Evolutionary conservation across 1,140 invertebrate species (phyloP).

Genomic region (Neoseiulus cucumeris): DNA sequence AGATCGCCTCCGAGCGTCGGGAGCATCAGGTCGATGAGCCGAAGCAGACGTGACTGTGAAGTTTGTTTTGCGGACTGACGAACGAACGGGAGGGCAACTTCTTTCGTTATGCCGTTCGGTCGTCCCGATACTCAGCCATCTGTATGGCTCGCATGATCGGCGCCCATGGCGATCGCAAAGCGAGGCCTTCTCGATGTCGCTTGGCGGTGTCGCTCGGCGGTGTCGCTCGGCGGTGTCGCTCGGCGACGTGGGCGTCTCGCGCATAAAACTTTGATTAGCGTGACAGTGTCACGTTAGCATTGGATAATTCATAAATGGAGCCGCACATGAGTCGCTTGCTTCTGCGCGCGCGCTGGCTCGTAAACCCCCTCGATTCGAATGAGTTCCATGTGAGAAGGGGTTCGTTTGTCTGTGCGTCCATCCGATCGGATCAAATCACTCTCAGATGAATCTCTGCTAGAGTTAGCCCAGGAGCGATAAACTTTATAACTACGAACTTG

Average conservation of each 20-base stretch:
- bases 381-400: not conserved
- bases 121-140: too few relatives aligned
- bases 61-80: too few relatives aligned
- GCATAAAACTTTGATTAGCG: slow-evolving; percentile 10
- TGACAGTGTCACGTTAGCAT: slow-evolving; percentile 4
- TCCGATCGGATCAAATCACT: not conserved
- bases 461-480: not conserved
- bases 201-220: too few relatives aligned
- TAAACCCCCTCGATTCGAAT: not conserved
- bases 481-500: slow-evolving; percentile 10
- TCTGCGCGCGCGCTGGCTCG: not conserved
- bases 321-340: too few relatives aligned
- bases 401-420: not conserved
- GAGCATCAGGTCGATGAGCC: too few relatives aligned
- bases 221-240: too few relatives aligned
- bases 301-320: slow-evolving; percentile 7
- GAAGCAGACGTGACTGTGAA: too few relatives aligned
- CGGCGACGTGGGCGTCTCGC: not conserved
- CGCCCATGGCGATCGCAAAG: too few relatives aligned
- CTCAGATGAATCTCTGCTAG: not conserved
- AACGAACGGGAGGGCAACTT: too few relatives aligned
- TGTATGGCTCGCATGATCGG: too few relatives aligned
- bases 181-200: too few relatives aligned
- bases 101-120: too few relatives aligned
- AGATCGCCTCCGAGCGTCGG: not conserved